Conservation (phyloP, 92 coral and sea anemone species). For the Galaxea fascicularis region DNA sequence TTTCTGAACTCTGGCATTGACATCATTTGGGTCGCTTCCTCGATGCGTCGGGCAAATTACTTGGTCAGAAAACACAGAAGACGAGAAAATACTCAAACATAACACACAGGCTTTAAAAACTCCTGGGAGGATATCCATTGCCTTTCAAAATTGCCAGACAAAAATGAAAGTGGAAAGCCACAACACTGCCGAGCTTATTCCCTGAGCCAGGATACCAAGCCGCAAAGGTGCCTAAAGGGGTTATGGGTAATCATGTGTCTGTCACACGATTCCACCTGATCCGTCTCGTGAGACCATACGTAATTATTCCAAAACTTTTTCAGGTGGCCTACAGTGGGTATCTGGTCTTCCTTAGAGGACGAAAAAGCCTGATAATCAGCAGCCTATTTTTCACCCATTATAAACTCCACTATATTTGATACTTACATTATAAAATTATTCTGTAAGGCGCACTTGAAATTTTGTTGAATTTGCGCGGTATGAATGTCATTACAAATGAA, state of each 20-base stretch:
- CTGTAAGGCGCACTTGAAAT: no score
- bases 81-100: constrained; percentile 6
- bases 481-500: no score
- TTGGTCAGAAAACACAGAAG: background rate
- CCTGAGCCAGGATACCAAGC: constrained; percentile 36
- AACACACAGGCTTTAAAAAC: background rate
- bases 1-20: constrained; percentile 35
- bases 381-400: no score
- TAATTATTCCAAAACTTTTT: no score
- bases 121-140: background rate
- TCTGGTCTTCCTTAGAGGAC: no score
- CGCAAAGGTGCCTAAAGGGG: constrained; percentile 3
- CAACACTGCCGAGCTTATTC: background rate
- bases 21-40: constrained; percentile 46
- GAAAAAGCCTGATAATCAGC: no score
- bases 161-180: background rate
- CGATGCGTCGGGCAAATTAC: constrained; percentile 37
- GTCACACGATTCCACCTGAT: constrained; percentile 24
- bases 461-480: no score
- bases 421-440: no score
- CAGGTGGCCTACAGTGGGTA: no score
- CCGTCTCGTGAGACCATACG: no score
- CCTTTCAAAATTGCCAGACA: background rate
- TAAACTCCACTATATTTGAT: no score
- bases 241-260: constrained; percentile 47